These are phyloP conservation scores for Drosophila hydei DNA, from an alignment of 1,140 invertebrate genomes.

Conservation along the genomic window DNA sequence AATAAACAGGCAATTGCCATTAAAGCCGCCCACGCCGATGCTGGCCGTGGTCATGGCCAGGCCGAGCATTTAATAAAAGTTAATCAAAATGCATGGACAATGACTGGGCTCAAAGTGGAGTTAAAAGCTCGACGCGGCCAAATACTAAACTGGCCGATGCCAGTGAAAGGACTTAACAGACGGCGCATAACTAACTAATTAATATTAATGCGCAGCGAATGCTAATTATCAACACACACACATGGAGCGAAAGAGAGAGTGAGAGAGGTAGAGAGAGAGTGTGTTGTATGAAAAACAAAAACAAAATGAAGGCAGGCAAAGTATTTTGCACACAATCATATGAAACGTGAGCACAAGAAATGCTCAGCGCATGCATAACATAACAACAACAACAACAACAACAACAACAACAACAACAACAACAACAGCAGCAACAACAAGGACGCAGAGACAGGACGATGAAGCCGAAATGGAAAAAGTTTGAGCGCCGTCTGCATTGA, in stretches of 20 bases:
- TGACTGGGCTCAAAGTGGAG: slow-evolving; percentile 32
- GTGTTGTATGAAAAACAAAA: slow-evolving; percentile 9
- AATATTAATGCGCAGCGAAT: slow-evolving; percentile 78
- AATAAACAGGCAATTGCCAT: slow-evolving; percentile 33
- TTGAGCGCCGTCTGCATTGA: slow-evolving; percentile 67
- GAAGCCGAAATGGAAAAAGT: slow-evolving; percentile 72
- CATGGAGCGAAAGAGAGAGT: not conserved
- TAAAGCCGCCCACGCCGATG: not conserved
- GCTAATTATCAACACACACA: slow-evolving; percentile 66
- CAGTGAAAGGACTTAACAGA: slow-evolving; percentile 26
- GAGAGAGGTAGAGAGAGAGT: not conserved
- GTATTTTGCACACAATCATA: slow-evolving; percentile 75
- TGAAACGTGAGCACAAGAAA: slow-evolving; percentile 64
- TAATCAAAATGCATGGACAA: slow-evolving; percentile 48
- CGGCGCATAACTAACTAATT: slow-evolving; percentile 76
- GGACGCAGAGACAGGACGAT: slow-evolving; percentile 29
- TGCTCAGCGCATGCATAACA: slow-evolving; percentile 44
- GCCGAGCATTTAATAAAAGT: slow-evolving; percentile 31
- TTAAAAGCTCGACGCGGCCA: slow-evolving; percentile 40
- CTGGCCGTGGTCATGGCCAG: not conserved
- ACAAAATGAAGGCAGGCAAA: slow-evolving; percentile 41
- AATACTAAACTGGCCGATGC: slow-evolving; percentile 23
- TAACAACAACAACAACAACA: slow-evolving; percentile 23
- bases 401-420: slow-evolving; percentile 21
- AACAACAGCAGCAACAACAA: slow-evolving; percentile 13